These are phyloP conservation scores for Schizopygopsis pylzovi DNA, from an alignment of 2,797 vertebrate genomes.

Conservation along the genomic window DNA sequence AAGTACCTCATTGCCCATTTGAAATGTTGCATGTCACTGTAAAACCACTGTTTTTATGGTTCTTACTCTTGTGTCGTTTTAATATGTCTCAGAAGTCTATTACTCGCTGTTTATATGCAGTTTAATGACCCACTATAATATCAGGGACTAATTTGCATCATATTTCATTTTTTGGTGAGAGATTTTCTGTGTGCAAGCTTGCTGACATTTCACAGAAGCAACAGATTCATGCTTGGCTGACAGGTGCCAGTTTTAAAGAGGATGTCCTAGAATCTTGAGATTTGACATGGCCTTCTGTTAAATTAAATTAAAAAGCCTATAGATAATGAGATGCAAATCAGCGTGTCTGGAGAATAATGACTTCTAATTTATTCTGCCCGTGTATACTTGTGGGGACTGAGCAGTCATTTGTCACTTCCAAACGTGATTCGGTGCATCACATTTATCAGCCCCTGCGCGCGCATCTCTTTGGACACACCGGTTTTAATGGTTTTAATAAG, in stretches of 20 bases:
- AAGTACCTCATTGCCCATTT: constrained; percentile 16
- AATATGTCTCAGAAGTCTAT: constrained; percentile 44
- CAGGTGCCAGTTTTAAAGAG: constrained; percentile 40
- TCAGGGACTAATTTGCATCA: constrained; percentile 46
- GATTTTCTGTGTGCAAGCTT: constrained; percentile 14
- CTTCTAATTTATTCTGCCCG: constrained; percentile 57
- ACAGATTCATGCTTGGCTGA: constrained; percentile 42
- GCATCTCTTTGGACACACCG: constrained; percentile 23
- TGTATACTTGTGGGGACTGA: constrained; percentile 53
- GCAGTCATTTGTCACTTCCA: constrained; percentile 53
- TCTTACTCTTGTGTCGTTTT: constrained; percentile 33
- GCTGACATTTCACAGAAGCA: constrained; percentile 33
- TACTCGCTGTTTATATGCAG: constrained; percentile 33
- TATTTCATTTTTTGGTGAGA: constrained; percentile 46
- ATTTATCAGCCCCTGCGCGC: constrained; percentile 37
- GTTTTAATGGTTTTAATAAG: constrained; percentile 57
- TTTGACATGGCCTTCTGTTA: constrained; percentile 48
- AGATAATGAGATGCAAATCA: constrained; percentile 67
- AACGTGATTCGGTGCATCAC: constrained; percentile 41
- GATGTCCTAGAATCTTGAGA: constrained; percentile 8
- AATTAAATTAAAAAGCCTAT: constrained; percentile 35
- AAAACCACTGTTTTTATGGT: constrained; percentile 21
- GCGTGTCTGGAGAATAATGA: constrained; percentile 59
- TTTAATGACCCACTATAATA: constrained; percentile 45
- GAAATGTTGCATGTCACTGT: constrained; percentile 28